These are phyloP conservation scores for Stegodyphus mimosarum DNA, from an alignment of 1,140 invertebrate species.

Conservation along the genomic window DNA sequence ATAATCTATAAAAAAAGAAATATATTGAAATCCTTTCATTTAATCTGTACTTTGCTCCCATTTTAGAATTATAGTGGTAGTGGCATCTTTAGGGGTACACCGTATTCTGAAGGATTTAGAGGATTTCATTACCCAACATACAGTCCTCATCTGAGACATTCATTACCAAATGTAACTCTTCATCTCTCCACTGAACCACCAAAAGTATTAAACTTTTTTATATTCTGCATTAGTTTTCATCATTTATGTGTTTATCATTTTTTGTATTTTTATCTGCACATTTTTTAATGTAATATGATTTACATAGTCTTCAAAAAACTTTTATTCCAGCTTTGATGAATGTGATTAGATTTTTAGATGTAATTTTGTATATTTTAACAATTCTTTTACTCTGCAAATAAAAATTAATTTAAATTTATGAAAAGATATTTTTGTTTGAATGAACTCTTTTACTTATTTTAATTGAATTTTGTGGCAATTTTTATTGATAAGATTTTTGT, in stretches of 20 bases:
- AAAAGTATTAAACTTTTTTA: conserved; percentile 69
- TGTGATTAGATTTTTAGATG: too few species aligned
- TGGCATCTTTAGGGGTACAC: conserved; percentile 76
- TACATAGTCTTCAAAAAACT: too few species aligned
- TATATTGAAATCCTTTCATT: too few species aligned
- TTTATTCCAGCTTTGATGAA: too few species aligned
- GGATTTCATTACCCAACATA: conserved; percentile 67
- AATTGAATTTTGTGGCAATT: neutral
- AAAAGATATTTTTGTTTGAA: too few species aligned
- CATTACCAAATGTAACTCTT: conserved; percentile 87
- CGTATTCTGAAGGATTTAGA: conserved; percentile 77
- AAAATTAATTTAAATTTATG: neutral
- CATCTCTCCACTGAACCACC: conserved; percentile 80
- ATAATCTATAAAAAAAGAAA: too few species aligned
- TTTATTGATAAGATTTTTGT: too few species aligned
- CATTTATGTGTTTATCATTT: too few species aligned
- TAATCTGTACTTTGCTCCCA: too few species aligned
- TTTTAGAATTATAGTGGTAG: conserved; percentile 73
- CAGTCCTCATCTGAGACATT: conserved; percentile 80
- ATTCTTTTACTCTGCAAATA: neutral
- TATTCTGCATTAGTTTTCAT: neutral
- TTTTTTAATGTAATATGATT: too few species aligned
- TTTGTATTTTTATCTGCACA: too few species aligned
- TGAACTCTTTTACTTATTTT: neutral
- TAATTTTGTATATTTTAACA: too few species aligned